Percentiles rank a stretch among this genome's conserved stretches.
Evolutionary conservation across 2,113 vertebrate species (phyloP).

Genomic region (Lynx canadensis): DNA sequence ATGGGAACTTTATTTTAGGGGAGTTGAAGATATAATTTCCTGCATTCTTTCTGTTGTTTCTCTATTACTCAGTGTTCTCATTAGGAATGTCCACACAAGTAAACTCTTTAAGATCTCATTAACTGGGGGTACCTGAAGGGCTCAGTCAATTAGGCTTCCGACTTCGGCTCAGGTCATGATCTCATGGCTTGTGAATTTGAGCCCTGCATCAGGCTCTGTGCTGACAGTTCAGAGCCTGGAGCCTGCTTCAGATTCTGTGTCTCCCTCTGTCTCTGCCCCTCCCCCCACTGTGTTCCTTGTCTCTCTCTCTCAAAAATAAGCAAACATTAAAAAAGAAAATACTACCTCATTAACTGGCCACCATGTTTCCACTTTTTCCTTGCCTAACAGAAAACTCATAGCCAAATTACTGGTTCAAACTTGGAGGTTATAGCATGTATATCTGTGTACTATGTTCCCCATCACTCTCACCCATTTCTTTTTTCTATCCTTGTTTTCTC

Average conservation of each 20-base stretch:
- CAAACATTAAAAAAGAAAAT: too few species aligned
- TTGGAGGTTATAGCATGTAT: background rate
- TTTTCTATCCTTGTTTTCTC: background rate
- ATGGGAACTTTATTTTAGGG: background rate
- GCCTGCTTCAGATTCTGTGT: too few species aligned
- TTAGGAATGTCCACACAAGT: background rate
- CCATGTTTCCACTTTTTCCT: background rate
- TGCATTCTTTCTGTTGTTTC: background rate
- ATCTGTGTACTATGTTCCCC: background rate
- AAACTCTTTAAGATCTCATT: background rate
- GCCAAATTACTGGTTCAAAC: background rate
- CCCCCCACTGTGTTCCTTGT: too few species aligned
- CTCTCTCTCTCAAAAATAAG: too few species aligned
- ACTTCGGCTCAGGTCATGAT: too few species aligned
- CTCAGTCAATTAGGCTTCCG: too few species aligned
- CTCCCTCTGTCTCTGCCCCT: too few species aligned
- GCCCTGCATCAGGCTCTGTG: too few species aligned
- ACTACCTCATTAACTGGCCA: background rate
- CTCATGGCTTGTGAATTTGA: too few species aligned
- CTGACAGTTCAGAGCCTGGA: too few species aligned
- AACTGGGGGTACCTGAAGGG: background rate
- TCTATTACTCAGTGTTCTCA: background rate
- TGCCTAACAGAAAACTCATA: background rate
- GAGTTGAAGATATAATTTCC: background rate
- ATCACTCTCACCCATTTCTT: background rate